Conservation (phyloP, 2,888 invertebrate genomes). For the Lobophora halterata region DNA sequence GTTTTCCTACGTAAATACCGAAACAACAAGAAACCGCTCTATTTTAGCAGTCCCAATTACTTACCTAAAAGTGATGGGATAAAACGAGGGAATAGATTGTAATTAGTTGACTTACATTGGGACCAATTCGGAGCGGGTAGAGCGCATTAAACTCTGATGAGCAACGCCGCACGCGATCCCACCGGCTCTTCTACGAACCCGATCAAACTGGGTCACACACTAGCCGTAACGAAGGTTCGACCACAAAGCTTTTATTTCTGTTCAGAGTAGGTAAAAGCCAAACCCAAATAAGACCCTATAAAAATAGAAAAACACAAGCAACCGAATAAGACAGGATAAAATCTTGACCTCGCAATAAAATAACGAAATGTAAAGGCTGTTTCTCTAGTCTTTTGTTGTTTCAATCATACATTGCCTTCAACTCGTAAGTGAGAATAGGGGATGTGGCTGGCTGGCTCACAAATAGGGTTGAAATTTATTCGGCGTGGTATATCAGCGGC, state of each 20-base stretch:
- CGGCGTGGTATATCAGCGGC: slow-evolving; percentile 55
- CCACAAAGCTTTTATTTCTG: slow-evolving; percentile 37
- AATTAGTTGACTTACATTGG: slow-evolving; percentile 52
- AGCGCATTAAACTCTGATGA: slow-evolving; percentile 57
- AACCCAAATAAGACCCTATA: slow-evolving; percentile 26
- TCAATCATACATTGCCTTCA: slow-evolving; percentile 37
- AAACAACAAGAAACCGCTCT: not conserved
- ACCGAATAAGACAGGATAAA: slow-evolving; percentile 27
- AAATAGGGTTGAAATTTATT: slow-evolving; percentile 71
- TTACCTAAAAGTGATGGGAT: slow-evolving; percentile 29
- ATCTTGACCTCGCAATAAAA: slow-evolving; percentile 32
- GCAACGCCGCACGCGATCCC: slow-evolving; percentile 37
- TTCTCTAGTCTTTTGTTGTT: slow-evolving; percentile 37
- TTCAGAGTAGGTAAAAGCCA: slow-evolving; percentile 32
- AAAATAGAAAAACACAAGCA: slow-evolving; percentile 27
- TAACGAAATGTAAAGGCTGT: slow-evolving; percentile 25
- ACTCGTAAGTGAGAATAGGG: slow-evolving; percentile 36
- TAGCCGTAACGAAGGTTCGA: slow-evolving; percentile 40
- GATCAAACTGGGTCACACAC: slow-evolving; percentile 45
- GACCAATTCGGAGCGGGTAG: slow-evolving; percentile 41
- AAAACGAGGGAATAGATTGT: slow-evolving; percentile 47
- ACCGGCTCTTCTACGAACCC: slow-evolving; percentile 35
- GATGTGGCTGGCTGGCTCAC: slow-evolving; percentile 55
- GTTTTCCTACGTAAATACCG: not conserved
- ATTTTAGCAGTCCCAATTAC: slow-evolving; percentile 15